These are phyloP conservation scores for Zaprionus gabonicus DNA, from an alignment of 1,140 invertebrate genomes.

Conservation along the genomic window DNA sequence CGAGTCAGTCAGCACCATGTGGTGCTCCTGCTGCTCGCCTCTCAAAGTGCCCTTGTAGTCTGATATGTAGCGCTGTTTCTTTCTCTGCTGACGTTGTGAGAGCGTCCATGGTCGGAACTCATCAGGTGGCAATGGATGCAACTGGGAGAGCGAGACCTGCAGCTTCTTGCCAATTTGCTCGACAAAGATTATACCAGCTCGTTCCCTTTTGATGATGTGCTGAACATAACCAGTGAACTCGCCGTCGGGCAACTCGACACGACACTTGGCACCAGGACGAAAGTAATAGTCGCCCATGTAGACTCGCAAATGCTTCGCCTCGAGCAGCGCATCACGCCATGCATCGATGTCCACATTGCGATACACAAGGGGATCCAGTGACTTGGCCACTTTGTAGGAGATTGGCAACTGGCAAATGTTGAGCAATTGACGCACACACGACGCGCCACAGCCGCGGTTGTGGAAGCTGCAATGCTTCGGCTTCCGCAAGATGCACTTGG, in stretches of 20 bases:
- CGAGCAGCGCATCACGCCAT: constrained; percentile 91
- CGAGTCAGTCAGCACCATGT: not conserved
- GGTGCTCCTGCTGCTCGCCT: not conserved
- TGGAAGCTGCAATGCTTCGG: constrained; percentile 80
- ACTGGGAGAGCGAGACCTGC: not conserved
- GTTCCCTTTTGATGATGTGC: constrained; percentile 88
- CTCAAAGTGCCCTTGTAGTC: not conserved
- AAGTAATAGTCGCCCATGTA: constrained; percentile 77
- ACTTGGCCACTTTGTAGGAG: constrained; percentile 94
- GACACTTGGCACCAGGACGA: constrained; percentile 91
- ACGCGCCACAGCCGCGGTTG: constrained; percentile 30
- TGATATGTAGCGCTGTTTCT: not conserved
- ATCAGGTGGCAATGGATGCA: constrained; percentile 43
- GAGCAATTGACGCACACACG: constrained; percentile 61
- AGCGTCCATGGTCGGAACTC: not conserved
- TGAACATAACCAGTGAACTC: constrained; percentile 89
- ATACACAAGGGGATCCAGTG: constrained; percentile 92
- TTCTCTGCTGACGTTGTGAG: not conserved
- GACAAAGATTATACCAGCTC: constrained; percentile 90
- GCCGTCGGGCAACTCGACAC: constrained; percentile 85
- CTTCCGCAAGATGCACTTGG: constrained; percentile 75
- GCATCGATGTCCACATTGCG: constrained; percentile 94
- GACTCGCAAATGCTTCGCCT: constrained; percentile 72
- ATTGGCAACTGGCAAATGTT: constrained; percentile 89
- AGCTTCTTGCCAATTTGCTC: constrained; percentile 90